phyloP scores from a whole-genome alignment of 1,140 invertebrate genomes.

The Halictus rubicundus region DNA sequence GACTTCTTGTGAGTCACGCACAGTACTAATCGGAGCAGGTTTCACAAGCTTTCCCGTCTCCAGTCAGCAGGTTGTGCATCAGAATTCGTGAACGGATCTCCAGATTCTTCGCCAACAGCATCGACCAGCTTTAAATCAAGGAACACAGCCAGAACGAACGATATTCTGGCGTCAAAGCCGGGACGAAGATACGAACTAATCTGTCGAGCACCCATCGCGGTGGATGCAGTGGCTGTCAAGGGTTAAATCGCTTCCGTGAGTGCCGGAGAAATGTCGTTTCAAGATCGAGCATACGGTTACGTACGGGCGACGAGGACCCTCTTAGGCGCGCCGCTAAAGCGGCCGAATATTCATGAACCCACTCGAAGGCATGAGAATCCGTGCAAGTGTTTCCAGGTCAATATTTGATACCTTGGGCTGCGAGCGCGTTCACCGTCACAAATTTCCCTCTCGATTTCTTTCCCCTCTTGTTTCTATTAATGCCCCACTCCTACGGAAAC shows the following conservation, averaged over 20 bases:
- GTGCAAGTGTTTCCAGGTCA: slow-evolving; percentile 62
- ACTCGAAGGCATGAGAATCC: slow-evolving; percentile 58
- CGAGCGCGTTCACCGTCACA: slow-evolving; percentile 29
- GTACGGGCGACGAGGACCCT: slow-evolving; percentile 47
- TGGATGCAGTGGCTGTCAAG: slow-evolving; percentile 30
- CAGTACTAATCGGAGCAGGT: too few relatives aligned
- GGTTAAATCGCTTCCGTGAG: slow-evolving; percentile 50
- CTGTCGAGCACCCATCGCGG: slow-evolving; percentile 11
- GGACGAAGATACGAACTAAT: slow-evolving; percentile 29
- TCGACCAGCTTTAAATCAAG: not conserved
- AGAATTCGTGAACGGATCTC: too few relatives aligned
- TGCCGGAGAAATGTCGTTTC: slow-evolving; percentile 55
- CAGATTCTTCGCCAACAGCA: not conserved
- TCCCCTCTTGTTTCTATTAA: not conserved
- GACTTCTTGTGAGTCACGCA: too few relatives aligned
- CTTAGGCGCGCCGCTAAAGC: slow-evolving; percentile 54
- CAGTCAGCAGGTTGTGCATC: too few relatives aligned
- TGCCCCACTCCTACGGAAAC: not conserved
- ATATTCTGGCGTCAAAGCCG: slow-evolving; percentile 3
- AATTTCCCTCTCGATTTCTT: not conserved
- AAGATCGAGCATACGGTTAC: slow-evolving; percentile 54
- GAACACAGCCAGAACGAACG: not conserved
- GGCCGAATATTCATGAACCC: slow-evolving; percentile 60
- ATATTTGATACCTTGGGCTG: slow-evolving; percentile 53
- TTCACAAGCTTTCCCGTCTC: too few relatives aligned